Base-by-base conservation (phyloP, 2,888 invertebrate genomes). In the Morpho helenor region DNA sequence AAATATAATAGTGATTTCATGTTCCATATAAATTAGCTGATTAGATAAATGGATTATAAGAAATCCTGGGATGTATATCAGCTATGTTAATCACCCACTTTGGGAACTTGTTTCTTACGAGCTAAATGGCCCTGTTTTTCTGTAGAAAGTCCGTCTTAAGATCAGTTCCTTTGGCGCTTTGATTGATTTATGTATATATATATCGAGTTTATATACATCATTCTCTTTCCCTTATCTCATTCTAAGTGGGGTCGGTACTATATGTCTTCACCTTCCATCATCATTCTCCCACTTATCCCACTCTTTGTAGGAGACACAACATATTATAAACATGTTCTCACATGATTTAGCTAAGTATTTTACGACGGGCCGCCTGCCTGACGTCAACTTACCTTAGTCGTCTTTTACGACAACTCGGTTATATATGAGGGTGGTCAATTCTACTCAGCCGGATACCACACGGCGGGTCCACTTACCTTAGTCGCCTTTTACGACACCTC, bases 21-120 rank as follows among this genome's bases (percentile, higher is more conserved):
- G 43, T 44, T 44, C 39, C 49, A n/a, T 16, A 48, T 52, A 52
- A 51, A 49, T 50, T 7, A 47, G 40, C 41, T 46, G 53, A 54
- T 58, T 46, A 53, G 53, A 58, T 58, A 50, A 53, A 49, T 52
- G 49, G 40, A 54, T 50, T 49, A 52, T 49, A 49, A 53, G 53
- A 54, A 54, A 58, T 54, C 58, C 42, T 39, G 41, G 41, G 31
- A 41, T 48, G 52, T 41, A 48, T 52, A 57, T 52, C 52, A 44
- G 44, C 3, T 4, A 7, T 7, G 31, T 31, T 58, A 50, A 54
- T 58, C 45, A 50, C 49, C 54, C 48, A 55, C 54, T 10, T 48
- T 16, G 39, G 39, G 42, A 46, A 45, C 48, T 40, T 43, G 51
- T 55, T 57, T 52, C 9, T 16, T 52, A 22, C 45, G 9, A 40